phyloP scores from a whole-genome alignment of 2,888 invertebrate genomes.

The Neoascia interrupta region DNA sequence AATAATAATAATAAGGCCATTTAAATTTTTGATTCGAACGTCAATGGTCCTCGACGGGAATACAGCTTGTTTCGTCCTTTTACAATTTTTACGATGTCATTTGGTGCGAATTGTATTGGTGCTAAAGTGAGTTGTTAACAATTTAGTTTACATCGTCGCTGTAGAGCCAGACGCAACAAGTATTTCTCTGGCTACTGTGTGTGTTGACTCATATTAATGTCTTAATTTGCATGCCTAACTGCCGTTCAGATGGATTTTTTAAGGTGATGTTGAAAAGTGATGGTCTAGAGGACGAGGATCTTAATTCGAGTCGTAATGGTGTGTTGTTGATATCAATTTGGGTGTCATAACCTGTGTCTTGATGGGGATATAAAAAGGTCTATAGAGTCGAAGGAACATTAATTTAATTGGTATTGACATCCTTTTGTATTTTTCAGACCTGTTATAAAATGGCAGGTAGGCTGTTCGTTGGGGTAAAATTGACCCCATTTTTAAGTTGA shows the following conservation, averaged over 20 bases:
- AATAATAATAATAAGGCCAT: slow-evolving; percentile 58
- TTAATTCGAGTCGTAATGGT: slow-evolving; percentile 43
- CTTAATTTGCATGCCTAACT: slow-evolving; percentile 63
- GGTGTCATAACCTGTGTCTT: slow-evolving; percentile 24
- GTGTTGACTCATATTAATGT: slow-evolving; percentile 57
- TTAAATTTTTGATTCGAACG: slow-evolving; percentile 60
- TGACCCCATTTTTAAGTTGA: too few relatives aligned
- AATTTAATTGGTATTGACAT: background rate
- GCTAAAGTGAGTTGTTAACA: slow-evolving; percentile 67
- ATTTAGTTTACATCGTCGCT: slow-evolving; percentile 53
- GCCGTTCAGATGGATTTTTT: slow-evolving; percentile 23
- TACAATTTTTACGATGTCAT: slow-evolving; percentile 49
- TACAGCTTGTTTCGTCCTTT: too few relatives aligned
- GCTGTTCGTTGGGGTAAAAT: too few relatives aligned
- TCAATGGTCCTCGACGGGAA: slow-evolving; percentile 30
- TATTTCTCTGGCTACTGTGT: slow-evolving; percentile 10
- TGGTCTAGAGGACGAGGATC: slow-evolving; percentile 19
- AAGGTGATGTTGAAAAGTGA: slow-evolving; percentile 15
- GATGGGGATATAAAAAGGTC: slow-evolving; percentile 13
- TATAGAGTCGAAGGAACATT: slow-evolving; percentile 13
- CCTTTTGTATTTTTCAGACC: too few relatives aligned
- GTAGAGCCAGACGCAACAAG: slow-evolving; percentile 35
- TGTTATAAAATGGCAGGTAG: too few relatives aligned
- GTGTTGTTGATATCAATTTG: slow-evolving; percentile 58
- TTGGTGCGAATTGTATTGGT: slow-evolving; percentile 57